Conservation (phyloP, 2,797 vertebrate genomes). For the Tokudaia muenninki region DNA sequence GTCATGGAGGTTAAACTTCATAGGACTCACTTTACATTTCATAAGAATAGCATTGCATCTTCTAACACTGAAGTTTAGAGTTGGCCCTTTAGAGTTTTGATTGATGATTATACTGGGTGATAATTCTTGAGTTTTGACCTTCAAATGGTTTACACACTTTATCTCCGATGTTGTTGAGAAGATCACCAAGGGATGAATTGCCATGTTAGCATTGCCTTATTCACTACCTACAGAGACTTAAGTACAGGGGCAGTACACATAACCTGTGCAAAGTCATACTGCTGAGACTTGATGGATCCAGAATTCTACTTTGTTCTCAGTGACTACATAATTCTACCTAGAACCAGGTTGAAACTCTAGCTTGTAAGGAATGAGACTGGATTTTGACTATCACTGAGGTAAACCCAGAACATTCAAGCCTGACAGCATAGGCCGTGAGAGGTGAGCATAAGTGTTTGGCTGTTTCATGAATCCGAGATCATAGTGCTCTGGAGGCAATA, state of each 20-base stretch:
- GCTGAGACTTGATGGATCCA: background rate
- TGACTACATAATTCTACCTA: background rate
- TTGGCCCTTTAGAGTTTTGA: background rate
- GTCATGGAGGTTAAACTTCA: background rate
- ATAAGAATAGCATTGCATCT: background rate
- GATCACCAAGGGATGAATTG: background rate
- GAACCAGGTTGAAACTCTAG: background rate
- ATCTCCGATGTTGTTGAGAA: background rate
- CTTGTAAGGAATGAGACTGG: background rate
- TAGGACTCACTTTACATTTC: conserved; percentile 1
- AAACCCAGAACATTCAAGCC: background rate
- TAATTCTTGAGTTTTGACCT: background rate
- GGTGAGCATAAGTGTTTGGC: background rate
- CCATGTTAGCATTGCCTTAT: background rate
- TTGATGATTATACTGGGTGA: background rate
- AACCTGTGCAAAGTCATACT: background rate
- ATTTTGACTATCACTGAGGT: background rate
- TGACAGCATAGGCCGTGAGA: background rate
- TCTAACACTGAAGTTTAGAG: background rate
- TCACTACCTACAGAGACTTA: background rate
- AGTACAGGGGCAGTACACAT: background rate
- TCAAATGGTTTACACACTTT: background rate
- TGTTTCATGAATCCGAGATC: background rate
- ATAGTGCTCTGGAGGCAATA: background rate
- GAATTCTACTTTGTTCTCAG: background rate